Conservation (phyloP, 2,888 invertebrate genomes). For the Ptychoptera contaminata region DNA sequence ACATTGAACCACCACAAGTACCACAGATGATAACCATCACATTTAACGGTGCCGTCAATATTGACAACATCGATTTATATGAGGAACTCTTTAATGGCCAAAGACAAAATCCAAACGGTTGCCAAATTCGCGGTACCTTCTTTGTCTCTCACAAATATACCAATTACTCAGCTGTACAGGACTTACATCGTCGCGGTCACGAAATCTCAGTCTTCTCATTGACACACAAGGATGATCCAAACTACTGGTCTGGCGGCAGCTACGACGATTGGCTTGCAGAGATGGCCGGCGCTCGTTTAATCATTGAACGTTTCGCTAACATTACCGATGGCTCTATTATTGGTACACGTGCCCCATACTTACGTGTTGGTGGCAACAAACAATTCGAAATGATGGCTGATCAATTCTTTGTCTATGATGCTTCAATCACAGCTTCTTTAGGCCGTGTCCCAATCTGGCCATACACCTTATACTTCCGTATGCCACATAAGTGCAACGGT, state of each 20-base stretch:
- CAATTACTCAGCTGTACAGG: slow-evolving; percentile 80
- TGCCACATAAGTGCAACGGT: slow-evolving; percentile 91
- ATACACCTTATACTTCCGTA: slow-evolving; percentile 89
- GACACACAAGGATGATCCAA: slow-evolving; percentile 83
- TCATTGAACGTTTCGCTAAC: slow-evolving; percentile 78
- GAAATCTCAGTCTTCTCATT: slow-evolving; percentile 85
- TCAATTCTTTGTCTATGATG: slow-evolving; percentile 87
- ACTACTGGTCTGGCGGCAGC: slow-evolving; percentile 74
- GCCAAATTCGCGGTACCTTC: slow-evolving; percentile 77
- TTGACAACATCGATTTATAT: slow-evolving; percentile 84
- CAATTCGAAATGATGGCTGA: slow-evolving; percentile 97
- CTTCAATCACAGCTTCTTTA: slow-evolving; percentile 81
- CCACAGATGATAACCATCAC: slow-evolving; percentile 89
- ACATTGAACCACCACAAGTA: slow-evolving; percentile 66
- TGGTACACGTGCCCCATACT: slow-evolving; percentile 74
- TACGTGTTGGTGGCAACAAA: slow-evolving; percentile 82
- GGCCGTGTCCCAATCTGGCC: slow-evolving; percentile 91
- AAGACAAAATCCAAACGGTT: slow-evolving; percentile 76
- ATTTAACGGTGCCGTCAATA: slow-evolving; percentile 84
- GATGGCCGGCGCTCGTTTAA: slow-evolving; percentile 81
- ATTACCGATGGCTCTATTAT: slow-evolving; percentile 84
- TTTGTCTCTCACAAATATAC: slow-evolving; percentile 86
- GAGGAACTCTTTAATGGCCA: slow-evolving; percentile 78
- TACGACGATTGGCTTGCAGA: slow-evolving; percentile 90
- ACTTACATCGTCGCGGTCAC: slow-evolving; percentile 75